These are phyloP conservation scores for Centruroides sculpturatus DNA, from an alignment of 1,140 invertebrate genomes.

Conservation along the genomic window DNA sequence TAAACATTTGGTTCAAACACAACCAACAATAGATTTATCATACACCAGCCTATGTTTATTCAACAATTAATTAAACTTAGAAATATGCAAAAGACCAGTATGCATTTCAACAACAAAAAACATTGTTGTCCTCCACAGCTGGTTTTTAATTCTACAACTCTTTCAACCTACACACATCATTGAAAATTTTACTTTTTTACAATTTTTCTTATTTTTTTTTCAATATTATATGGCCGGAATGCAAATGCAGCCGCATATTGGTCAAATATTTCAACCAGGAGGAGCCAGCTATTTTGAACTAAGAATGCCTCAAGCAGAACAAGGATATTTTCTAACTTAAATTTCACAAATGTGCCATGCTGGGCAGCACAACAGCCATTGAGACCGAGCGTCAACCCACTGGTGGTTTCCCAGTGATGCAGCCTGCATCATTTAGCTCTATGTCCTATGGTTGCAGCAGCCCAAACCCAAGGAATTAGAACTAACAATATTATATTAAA, in stretches of 20 bases:
- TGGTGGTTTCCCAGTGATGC: conserved; percentile 49
- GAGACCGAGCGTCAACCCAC: too few species aligned
- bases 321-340: conserved; percentile 70
- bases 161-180: too few species aligned
- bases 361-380: conserved; percentile 59
- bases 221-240: conserved; percentile 87
- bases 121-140: too few species aligned
- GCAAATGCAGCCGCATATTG: conserved; percentile 51
- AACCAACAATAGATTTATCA: too few species aligned
- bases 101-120: too few species aligned
- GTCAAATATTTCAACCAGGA: conserved; percentile 68
- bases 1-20: too few species aligned
- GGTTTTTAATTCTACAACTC: too few species aligned
- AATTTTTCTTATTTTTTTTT: too few species aligned
- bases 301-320: conserved; percentile 63
- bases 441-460: conserved; percentile 38
- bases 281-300: conserved; percentile 79
- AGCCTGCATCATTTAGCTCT: conserved; percentile 36
- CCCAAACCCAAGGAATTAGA: conserved; percentile 49
- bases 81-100: too few species aligned
- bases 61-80: too few species aligned
- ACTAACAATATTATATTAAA: conserved; percentile 35
- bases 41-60: too few species aligned
- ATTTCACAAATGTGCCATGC: conserved; percentile 70
- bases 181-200: too few species aligned